Percentiles rank a stretch among this genome's conserved stretches.
Evolutionary conservation across 2,113 vertebrate species (phyloP).

Genomic region (Xenotilapia flavipinnis): DNA sequence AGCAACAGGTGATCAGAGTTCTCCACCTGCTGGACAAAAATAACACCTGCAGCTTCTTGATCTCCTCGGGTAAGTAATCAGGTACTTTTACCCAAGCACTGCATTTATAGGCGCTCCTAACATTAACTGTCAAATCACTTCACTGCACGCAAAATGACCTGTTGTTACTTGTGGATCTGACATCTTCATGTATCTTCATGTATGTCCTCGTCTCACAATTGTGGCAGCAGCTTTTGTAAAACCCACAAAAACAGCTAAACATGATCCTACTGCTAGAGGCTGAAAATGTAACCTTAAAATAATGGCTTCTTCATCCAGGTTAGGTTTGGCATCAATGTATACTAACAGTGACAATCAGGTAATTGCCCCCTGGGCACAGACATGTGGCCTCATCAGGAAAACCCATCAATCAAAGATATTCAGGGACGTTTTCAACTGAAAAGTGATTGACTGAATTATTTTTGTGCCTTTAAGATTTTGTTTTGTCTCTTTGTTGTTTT

Average conservation of each 20-base stretch:
- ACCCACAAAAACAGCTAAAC: neutral
- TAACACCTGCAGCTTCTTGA: neutral
- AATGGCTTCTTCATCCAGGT: neutral
- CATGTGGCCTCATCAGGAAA: neutral
- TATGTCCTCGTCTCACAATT: neutral
- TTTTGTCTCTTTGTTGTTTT: neutral
- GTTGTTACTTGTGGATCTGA: neutral
- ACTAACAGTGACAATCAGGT: neutral
- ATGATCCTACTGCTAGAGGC: neutral
- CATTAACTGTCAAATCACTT: neutral
- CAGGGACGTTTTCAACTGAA: neutral
- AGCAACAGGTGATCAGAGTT: conserved; percentile 42
- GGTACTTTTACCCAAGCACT: neutral
- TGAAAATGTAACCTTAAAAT: neutral
- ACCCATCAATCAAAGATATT: neutral
- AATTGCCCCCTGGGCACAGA: neutral
- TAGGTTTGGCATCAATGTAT: neutral
- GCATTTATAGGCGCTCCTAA: neutral
- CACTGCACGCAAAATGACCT: neutral
- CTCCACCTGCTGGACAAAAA: conserved; percentile 48
- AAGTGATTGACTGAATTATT: neutral
- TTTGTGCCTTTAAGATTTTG: neutral
- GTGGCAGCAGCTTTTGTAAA: neutral
- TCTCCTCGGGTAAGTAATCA: neutral
- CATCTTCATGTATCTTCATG: neutral